Evolutionary conservation across 2,888 invertebrate species (phyloP).

Genomic region (Limnephilus rhombicus): DNA sequence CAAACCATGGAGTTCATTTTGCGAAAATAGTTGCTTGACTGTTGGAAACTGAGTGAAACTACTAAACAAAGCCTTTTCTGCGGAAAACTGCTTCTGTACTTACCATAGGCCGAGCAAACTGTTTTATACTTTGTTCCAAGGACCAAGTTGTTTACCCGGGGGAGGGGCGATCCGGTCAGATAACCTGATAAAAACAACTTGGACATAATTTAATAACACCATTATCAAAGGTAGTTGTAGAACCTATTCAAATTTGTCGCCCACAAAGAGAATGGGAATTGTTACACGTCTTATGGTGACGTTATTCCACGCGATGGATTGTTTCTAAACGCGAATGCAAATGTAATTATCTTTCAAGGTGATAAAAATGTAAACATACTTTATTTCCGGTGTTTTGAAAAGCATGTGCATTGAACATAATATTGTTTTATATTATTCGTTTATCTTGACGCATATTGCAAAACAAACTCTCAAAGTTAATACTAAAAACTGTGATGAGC

Average conservation of each 20-base stretch:
- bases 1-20: too few species aligned
- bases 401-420: not conserved
- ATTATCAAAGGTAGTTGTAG: not conserved
- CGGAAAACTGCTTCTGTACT: constrained; percentile 52
- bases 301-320: not conserved
- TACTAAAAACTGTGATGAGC: not conserved
- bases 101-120: not conserved
- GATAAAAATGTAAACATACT: not conserved
- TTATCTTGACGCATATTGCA: not conserved
- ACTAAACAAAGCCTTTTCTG: constrained; percentile 48
- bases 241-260: constrained; percentile 9
- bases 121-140: constrained; percentile 47
- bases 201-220: not conserved
- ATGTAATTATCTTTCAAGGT: not conserved
- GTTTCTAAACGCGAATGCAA: not conserved
- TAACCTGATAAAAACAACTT: constrained; percentile 14
- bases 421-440: not conserved
- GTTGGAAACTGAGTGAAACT: constrained; percentile 20
- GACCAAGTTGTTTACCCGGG: constrained; percentile 2
- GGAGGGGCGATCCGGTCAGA: constrained; percentile 10
- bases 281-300: constrained; percentile 26
- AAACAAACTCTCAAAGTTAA: not conserved
- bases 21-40: not conserved
- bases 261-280: constrained; percentile 48
- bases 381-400: not conserved